phyloP scores from a whole-genome alignment of 2,113 vertebrate genomes.

The Butastur rufipennis region DNA sequence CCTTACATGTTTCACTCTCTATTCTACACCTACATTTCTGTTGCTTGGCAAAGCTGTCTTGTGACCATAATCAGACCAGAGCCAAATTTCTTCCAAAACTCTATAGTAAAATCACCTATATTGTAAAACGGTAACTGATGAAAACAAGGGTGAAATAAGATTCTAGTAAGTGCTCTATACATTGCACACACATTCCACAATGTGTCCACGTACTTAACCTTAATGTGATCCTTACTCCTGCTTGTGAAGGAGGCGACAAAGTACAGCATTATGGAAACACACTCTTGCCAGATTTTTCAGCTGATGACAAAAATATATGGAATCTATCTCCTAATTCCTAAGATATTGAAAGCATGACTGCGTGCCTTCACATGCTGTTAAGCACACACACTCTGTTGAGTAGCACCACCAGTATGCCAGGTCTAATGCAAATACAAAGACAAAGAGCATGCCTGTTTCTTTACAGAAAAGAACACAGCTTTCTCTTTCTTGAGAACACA shows the following conservation, averaged over 20 bases:
- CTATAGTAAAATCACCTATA: background rate
- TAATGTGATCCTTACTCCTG: background rate
- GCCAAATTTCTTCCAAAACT: background rate
- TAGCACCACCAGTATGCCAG: background rate
- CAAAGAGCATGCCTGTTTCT: background rate
- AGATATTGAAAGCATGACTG: background rate
- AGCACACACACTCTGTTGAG: background rate
- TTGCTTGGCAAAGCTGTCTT: background rate
- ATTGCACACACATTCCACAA: background rate
- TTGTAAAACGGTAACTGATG: background rate
- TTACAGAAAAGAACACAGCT: too few relatives aligned
- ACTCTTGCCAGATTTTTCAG: background rate
- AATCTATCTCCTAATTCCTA: background rate
- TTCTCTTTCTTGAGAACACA: background rate
- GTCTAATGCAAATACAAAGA: background rate
- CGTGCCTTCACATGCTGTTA: background rate
- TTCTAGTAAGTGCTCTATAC: background rate
- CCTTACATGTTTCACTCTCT: background rate
- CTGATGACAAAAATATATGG: background rate
- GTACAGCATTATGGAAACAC: background rate
- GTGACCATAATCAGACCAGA: background rate
- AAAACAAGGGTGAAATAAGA: background rate
- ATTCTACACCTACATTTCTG: background rate
- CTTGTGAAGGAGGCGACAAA: background rate
- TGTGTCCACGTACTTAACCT: background rate